Evolutionary conservation across 2,113 vertebrate genomes (phyloP).

Genomic region (Campylomormyrus numenius): DNA sequence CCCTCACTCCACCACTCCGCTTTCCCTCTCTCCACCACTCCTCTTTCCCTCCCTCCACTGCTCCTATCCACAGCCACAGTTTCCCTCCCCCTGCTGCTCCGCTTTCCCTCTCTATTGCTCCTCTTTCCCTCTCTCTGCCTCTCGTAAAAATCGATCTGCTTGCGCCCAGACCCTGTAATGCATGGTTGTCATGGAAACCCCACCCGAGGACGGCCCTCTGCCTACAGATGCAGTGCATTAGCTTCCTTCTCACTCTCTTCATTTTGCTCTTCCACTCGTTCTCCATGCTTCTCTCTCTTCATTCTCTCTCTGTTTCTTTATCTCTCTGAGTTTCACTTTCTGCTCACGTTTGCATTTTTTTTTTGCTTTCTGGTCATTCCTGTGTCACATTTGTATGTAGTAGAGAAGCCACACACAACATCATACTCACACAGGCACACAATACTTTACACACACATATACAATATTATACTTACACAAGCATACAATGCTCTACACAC

Average conservation of each 20-base stretch:
- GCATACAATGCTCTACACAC: not conserved
- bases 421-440: not conserved
- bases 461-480: not conserved
- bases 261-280: not conserved
- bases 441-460: not conserved
- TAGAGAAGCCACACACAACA: not conserved
- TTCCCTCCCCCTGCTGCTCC: not conserved
- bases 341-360: not conserved
- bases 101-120: not conserved
- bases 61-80: not conserved
- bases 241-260: not conserved
- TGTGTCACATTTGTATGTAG: not conserved
- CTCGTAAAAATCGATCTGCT: not conserved
- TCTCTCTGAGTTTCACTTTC: not conserved
- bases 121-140: not conserved
- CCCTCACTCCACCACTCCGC: not conserved
- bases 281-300: not conserved
- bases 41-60: not conserved
- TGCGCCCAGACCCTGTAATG: not conserved
- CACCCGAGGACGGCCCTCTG: not conserved
- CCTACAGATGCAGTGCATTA: not conserved
- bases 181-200: slow-evolving; percentile 2
- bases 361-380: not conserved
- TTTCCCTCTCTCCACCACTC: not conserved
- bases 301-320: not conserved